Evolutionary conservation across 1,140 invertebrate genomes (phyloP).

Genomic region (Rhopalosiphum padi): DNA sequence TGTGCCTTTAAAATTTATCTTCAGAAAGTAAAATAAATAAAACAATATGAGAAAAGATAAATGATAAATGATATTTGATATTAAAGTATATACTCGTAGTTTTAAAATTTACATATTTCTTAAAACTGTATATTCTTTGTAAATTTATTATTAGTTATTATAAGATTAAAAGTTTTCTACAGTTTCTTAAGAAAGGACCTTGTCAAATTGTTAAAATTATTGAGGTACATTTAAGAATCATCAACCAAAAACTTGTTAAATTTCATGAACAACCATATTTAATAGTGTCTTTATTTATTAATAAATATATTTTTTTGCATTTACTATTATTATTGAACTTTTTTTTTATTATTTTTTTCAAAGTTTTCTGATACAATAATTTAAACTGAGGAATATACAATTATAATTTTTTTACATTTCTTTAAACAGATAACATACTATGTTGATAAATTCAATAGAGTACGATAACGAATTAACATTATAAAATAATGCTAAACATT

Average conservation of each 20-base stretch:
- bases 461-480: too few relatives aligned
- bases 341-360: too few relatives aligned
- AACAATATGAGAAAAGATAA: background rate
- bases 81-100: background rate
- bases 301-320: background rate
- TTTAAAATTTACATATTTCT: background rate
- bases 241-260: background rate
- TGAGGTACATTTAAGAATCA: background rate
- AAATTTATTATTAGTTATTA: background rate
- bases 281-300: background rate
- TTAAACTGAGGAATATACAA: too few relatives aligned
- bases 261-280: background rate
- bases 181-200: background rate
- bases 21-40: background rate
- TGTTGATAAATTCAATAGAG: too few relatives aligned
- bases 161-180: background rate
- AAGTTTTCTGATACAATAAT: too few relatives aligned
- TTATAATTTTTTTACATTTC: too few relatives aligned
- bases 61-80: background rate
- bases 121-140: background rate
- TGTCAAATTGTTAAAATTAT: background rate
- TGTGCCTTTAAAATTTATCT: background rate
- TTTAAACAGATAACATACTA: too few relatives aligned
- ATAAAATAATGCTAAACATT: too few relatives aligned
- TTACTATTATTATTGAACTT: background rate